Conservation (phyloP, 2,113 vertebrate genomes). For the Hipposideros armiger region DNA sequence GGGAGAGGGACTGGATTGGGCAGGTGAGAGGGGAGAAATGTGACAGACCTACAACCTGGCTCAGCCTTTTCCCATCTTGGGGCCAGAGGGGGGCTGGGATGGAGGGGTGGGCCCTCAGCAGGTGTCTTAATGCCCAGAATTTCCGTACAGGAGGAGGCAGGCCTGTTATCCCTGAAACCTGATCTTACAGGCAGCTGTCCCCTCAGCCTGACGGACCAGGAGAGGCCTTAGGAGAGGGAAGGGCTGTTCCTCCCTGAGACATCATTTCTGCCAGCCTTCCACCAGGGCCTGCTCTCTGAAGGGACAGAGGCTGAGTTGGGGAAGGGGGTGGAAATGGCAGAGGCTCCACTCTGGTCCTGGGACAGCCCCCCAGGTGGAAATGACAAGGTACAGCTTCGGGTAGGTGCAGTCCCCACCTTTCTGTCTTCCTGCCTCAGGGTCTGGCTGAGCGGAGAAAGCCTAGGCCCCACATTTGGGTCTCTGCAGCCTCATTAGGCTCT, state of each 20-base stretch:
- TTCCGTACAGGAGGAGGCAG: neutral
- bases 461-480: neutral
- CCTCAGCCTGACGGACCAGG: neutral
- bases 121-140: neutral
- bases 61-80: neutral
- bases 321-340: neutral
- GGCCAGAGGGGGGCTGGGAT: neutral
- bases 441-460: neutral
- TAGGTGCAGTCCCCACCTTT: neutral
- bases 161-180: slow-evolving; percentile 59
- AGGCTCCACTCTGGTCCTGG: neutral
- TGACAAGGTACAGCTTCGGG: neutral
- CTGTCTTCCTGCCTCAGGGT: neutral
- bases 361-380: neutral
- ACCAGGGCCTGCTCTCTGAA: neutral
- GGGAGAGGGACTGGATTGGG: neutral
- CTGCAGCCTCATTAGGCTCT: neutral
- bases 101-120: neutral
- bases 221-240: neutral
- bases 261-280: neutral
- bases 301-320: neutral
- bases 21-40: neutral
- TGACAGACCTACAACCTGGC: neutral
- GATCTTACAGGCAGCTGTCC: slow-evolving; percentile 64
- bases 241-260: neutral